Evolutionary conservation across 2,797 vertebrate genomes (phyloP).

Genomic region (Labeo calbasu): DNA sequence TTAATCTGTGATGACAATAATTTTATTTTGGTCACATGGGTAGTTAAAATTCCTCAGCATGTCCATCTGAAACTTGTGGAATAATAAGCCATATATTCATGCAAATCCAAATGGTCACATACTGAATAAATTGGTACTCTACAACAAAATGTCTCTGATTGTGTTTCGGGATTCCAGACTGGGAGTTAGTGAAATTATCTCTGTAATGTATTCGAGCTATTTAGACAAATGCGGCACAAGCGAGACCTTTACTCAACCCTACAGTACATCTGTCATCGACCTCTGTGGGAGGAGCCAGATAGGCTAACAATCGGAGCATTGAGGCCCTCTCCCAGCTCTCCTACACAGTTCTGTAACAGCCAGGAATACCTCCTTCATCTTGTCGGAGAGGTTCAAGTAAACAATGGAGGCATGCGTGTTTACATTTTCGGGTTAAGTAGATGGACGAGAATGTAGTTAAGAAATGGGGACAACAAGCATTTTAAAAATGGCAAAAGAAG

Average conservation of each 20-base stretch:
- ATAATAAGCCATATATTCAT: constrained; percentile 5
- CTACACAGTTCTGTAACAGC: constrained; percentile 14
- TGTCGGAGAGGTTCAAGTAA: constrained; percentile 62
- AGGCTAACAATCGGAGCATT: constrained; percentile 53
- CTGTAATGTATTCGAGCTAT: constrained; percentile 51
- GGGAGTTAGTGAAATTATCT: constrained; percentile 58
- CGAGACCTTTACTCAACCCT: constrained; percentile 59
- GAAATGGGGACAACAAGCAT: constrained; percentile 1
- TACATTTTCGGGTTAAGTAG: constrained; percentile 62
- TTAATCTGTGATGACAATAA: constrained; percentile 2
- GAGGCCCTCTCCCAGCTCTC: background rate
- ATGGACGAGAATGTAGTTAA: background rate
- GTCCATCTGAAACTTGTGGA: background rate
- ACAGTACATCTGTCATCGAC: constrained; percentile 63
- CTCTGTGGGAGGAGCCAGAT: constrained; percentile 55
- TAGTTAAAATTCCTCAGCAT: constrained; percentile 10
- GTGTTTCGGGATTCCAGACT: constrained; percentile 54
- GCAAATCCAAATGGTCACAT: background rate
- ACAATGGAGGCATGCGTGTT: constrained; percentile 66
- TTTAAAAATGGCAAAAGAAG: constrained; percentile 15
- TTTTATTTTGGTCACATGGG: background rate
- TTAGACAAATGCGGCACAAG: constrained; percentile 55
- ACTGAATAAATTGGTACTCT: constrained; percentile 23
- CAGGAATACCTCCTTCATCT: constrained; percentile 36
- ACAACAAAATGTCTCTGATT: constrained; percentile 32